Evolutionary conservation across 2,113 vertebrate genomes (phyloP), one percentile per base, ranked within the genome.

Genomic region (Saccopteryx leptura): DNA sequence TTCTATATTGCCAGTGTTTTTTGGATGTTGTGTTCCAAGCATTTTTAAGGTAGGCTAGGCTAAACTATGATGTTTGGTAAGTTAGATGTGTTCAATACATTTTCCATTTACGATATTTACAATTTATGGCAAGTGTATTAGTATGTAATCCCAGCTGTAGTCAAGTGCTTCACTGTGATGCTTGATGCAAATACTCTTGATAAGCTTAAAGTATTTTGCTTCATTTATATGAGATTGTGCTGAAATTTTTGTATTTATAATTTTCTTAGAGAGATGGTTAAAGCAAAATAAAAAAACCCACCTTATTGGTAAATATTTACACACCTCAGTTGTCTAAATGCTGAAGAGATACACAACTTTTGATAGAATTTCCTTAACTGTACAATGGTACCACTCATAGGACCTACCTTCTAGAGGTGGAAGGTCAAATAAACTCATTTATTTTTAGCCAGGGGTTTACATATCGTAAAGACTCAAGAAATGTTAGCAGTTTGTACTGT

Each of bases 151-250:
- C 17, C 24, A 60, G 9, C 80, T 82, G 24, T 48, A n/a, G 76
- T 61, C 74, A 65, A n/a, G 56, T 56, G 50, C 39, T 80, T 93
- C 52, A 48, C 75, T 84, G 50, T 33, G 31, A n/a, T 96, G 52
- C 63, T 96, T 74, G 68, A 61, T 9, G 68, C 63, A 46, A 26
- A 60, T 91, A 54, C 31, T 93, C 78, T 90, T 46, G 39, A 66
- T 84, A 72, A 93, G 61, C 52, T 85, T 86, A 52, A 91, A 33
- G 26, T 61, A 66, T 88, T 74, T 78, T 61, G 39, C 33, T 80
- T 74, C 24, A 23, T 91, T 92, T 88, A 48, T 11, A 39, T 68
- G 61, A 80, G 61, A 50, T 75, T 75, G 54, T 81, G 60, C 60
- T 5, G 2, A 72, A 60, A 81, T 9, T 60, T 46, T 83, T 66